Base-by-base conservation (phyloP, 1,140 invertebrate species). In the Leptopilina boulardi region DNA sequence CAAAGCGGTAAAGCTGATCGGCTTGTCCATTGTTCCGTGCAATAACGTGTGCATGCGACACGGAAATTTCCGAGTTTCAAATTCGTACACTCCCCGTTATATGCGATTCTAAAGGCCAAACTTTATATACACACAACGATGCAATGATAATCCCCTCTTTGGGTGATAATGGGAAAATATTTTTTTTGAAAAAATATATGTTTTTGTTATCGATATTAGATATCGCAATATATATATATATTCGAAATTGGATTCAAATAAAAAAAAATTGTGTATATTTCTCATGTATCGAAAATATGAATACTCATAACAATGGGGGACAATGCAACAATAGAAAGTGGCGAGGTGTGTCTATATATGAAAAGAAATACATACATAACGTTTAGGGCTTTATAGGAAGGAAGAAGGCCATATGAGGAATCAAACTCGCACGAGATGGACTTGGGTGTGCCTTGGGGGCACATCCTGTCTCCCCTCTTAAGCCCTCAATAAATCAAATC, bases 401-500 rank as follows among this genome's bases (percentile, higher is more conserved):
- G 13, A 30, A 66, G 26, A 10, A 15, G 13, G 26, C 13, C 59
- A n/a, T 66, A 66, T 34, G 59, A 66, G 15, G 72, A 73, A 13
- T 21, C 26, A 70, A 66, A 83, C 76, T 85, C 82, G 83, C 83
- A 84, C 83, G 82, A 84, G 84, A 86, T 84, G 80, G 74, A 82
- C 71, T 82, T 83, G 83, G 83, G 83, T 82, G 82, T 78, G 84
- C 83, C 83, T 79, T 79, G 70, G 80, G 82, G 83, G 83, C 83
- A 81, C 72, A 86, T 85, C 83, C 83, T 84, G 81, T 82, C 47
- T 83, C 78, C 81, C 77, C 80, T 84, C 76, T 75, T 75, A 79
- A 80, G 71, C 79, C 72, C 75, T 75, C 81, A 79, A 85, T 86
- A 86, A 86, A 86, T 83, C 83, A 84, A 85, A 85, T 81, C 77